phyloP scores from a whole-genome alignment of 2,797 vertebrate genomes.

The Poecilia picta region DNA sequence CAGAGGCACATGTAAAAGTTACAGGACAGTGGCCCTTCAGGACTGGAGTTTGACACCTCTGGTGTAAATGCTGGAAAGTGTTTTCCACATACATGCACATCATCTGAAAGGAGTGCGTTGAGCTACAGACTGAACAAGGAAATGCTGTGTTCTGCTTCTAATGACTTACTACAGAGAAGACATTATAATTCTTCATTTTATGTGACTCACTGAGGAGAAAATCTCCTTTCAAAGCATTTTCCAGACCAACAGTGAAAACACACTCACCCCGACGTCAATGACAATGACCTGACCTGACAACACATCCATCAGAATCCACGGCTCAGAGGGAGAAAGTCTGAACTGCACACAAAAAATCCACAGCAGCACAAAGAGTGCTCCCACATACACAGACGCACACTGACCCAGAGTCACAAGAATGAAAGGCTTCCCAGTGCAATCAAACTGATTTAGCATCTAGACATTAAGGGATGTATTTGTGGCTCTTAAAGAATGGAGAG shows the following conservation, averaged over 20 bases:
- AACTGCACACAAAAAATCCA: slow-evolving; percentile 15
- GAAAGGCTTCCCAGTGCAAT: slow-evolving; percentile 30
- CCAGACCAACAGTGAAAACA: slow-evolving; percentile 20
- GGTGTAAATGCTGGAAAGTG: slow-evolving; percentile 4
- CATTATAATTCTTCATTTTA: slow-evolving; percentile 53
- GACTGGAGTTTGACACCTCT: no score
- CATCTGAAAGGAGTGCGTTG: neutral
- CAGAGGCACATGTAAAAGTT: no score
- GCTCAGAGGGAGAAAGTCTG: slow-evolving; percentile 9
- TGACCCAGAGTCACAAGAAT: neutral
- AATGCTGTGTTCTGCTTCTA: slow-evolving; percentile 36
- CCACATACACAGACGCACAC: slow-evolving; percentile 9
- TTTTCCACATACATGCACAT: slow-evolving; percentile 9
- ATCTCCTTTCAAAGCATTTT: slow-evolving; percentile 46
- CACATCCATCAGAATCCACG: slow-evolving; percentile 31
- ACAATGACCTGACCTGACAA: slow-evolving; percentile 59
- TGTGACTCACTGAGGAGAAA: slow-evolving; percentile 57
- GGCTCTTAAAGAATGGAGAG: slow-evolving; percentile 12
- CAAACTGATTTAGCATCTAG: slow-evolving; percentile 50
- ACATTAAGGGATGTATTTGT: slow-evolving; percentile 29
- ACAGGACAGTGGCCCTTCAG: no score
- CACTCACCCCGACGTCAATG: slow-evolving; percentile 32
- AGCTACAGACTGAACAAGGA: slow-evolving; percentile 36
- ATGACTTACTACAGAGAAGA: slow-evolving; percentile 48
- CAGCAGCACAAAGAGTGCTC: slow-evolving; percentile 46